Evolutionary conservation across 2,113 vertebrate species (phyloP), one percentile per base, ranked within the genome.

Genomic region (Stegostoma tigrinum): DNA sequence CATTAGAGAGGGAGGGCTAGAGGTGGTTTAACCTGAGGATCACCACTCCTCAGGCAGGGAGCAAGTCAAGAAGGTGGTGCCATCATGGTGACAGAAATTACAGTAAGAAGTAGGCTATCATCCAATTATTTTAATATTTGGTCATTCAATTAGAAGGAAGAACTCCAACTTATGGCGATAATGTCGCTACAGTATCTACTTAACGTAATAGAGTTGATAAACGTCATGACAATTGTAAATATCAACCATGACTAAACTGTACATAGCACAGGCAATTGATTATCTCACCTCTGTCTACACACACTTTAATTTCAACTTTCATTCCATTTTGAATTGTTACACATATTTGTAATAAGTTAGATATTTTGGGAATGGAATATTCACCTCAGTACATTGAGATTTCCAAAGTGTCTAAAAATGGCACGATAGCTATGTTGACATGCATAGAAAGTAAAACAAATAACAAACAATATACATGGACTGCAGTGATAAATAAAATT

Each of bases 391-490:
- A 89, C 30, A 89, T 89, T 87, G 42, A 52, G 42, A 61, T 89
- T 90, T 90, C 61, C 19, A 86, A 86, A 86, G 38, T 86, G 42
- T 86, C 14, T 83, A 30, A 90, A 89, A 90, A 90, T 61, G 87
- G 52, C 52, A 61, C 61, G 38, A 5, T 19, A 66, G 55, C 30
- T n/a, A 91, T 5, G 55, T 66, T 66, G 30, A 23, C 61, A 91
- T 38, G 89, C 15, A 5, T n/a, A 19, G n/a, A 91, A 91, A 61
- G 34, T 23, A 66, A 91, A 91, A n/a, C 15, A 38, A 17, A 17
- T 23, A 55, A 8, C n/a, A 38, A 38, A 34, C 34, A 91, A 34
- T 64, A 5, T 52, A 90, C 87, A 61, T n/a, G 30, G n/a, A 30
- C 3, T 66, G 55, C 4, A 91, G 5, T 91, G 89, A 66, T 19